Percentiles rank a stretch among this genome's conserved stretches.
phyloP scores from a whole-genome alignment of 2,797 vertebrate species.

The Myotis vivesi region DNA sequence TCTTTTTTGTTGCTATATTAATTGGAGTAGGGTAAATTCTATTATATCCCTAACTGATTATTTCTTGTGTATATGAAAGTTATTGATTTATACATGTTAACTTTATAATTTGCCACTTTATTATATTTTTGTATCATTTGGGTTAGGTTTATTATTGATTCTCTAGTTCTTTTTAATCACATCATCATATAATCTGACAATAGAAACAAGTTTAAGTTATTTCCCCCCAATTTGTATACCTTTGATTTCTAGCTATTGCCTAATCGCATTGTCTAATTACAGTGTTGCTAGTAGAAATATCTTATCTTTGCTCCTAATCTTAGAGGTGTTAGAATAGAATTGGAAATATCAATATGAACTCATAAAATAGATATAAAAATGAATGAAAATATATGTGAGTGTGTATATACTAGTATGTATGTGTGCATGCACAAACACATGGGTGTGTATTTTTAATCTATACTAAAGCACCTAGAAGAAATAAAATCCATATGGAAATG shows the following conservation, averaged over 20 bases:
- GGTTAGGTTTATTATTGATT: background rate
- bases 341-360: background rate
- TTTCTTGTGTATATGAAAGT: background rate
- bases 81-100: background rate
- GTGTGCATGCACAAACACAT: background rate
- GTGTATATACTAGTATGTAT: background rate
- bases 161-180: background rate
- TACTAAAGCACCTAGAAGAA: background rate
- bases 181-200: background rate
- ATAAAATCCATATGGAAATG: background rate
- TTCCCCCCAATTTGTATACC: background rate
- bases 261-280: background rate
- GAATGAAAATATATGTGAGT: background rate
- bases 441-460: background rate
- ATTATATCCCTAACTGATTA: background rate
- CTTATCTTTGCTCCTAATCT: background rate
- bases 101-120: background rate
- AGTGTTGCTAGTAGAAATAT: background rate
- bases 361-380: background rate
- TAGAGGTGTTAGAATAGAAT: background rate
- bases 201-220: background rate
- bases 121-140: background rate
- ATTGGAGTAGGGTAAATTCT: background rate
- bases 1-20: background rate
- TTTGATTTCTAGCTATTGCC: background rate